phyloP scores from a whole-genome alignment of 2,797 vertebrate species.

The Fundulus diaphanus region DNA sequence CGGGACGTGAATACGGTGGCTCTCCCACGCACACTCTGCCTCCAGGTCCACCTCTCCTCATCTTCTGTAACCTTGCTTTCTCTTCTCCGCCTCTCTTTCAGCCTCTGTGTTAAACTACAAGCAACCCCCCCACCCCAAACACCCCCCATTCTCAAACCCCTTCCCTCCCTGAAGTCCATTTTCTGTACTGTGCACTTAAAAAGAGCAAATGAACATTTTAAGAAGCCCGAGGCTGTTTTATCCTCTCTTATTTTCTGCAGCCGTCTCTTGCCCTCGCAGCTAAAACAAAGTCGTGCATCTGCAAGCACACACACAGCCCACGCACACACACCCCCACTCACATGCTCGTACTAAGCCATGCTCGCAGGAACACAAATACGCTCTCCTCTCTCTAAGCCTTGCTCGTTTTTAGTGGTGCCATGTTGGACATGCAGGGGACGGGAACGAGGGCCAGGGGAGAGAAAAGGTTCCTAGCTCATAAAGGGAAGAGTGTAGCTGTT shows the following conservation, averaged over 20 bases:
- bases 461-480: conserved; percentile 52
- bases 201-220: conserved; percentile 46
- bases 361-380: conserved; percentile 39
- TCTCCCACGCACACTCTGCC: neutral
- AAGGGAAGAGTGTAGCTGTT: conserved; percentile 56
- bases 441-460: conserved; percentile 55
- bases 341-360: conserved; percentile 46
- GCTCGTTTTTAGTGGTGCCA: conserved; percentile 81
- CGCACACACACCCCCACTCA: too few species aligned
- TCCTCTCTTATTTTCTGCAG: conserved; percentile 45
- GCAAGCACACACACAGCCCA: conserved; percentile 16
- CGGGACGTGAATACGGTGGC: neutral
- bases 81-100: conserved; percentile 35
- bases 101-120: conserved; percentile 25
- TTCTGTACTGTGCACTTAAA: conserved; percentile 72
- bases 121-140: neutral
- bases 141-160: conserved; percentile 4
- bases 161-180: conserved; percentile 67
- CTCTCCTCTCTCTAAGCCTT: conserved; percentile 72
- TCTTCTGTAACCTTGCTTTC: conserved; percentile 21
- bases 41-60: conserved; percentile 7
- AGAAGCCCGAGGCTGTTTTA: conserved; percentile 63
- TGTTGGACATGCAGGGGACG: conserved; percentile 81
- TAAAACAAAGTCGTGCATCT: conserved; percentile 41
- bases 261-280: conserved; percentile 65